Evolutionary conservation across 1,140 invertebrate species (phyloP).

Genomic region (Ooceraea biroi): DNA sequence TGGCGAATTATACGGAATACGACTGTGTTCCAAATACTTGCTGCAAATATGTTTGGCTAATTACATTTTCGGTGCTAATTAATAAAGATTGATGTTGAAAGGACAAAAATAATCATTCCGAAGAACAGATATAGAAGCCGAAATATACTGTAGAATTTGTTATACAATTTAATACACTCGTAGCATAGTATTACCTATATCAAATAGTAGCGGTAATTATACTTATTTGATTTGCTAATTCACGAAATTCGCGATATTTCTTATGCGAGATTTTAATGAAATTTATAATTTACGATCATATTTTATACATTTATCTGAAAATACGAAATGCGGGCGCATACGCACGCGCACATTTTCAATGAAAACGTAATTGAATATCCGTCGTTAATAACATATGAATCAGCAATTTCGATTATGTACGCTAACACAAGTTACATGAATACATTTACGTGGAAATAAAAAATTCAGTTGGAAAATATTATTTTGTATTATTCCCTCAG

Average conservation of each 20-base stretch:
- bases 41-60: slow-evolving; percentile 3
- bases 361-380: slow-evolving; percentile 22
- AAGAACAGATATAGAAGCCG: neutral
- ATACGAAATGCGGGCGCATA: neutral
- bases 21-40: neutral
- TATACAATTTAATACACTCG: no score
- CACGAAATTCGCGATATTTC: no score
- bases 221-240: no score
- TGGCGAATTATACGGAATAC: slow-evolving; percentile 14
- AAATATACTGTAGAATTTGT: no score
- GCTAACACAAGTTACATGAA: neutral
- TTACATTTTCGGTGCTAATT: slow-evolving; percentile 12
- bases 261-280: slow-evolving; percentile 13
- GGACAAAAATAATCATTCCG: slow-evolving; percentile 7
- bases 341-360: neutral
- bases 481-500: neutral
- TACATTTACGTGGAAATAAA: neutral
- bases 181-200: no score
- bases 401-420: slow-evolving; percentile 22
- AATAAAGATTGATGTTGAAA: neutral
- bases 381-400: slow-evolving; percentile 2
- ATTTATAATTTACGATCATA: slow-evolving; percentile 6
- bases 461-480: neutral
- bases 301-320: neutral
- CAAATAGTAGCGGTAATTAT: no score